A percentile compares a stretch with the other conserved stretches of the same genome.
These are phyloP conservation scores for Acipenser ruthenus DNA, from an alignment of 2,797 vertebrate genomes.

Conservation along the genomic window DNA sequence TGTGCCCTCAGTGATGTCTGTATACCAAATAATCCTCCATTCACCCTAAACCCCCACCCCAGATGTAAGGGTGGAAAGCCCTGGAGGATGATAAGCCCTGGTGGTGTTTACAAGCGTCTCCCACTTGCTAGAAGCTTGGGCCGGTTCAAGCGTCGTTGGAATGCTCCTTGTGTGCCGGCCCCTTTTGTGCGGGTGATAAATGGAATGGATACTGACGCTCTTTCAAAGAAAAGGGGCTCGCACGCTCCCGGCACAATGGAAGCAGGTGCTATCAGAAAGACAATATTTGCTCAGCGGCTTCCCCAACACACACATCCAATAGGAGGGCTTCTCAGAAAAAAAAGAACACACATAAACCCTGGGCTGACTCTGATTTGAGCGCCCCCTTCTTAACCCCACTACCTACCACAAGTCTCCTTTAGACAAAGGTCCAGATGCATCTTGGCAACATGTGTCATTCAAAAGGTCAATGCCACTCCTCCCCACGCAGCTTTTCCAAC, in stretches of 20 bases:
- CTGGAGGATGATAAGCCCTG: slow-evolving; percentile 10
- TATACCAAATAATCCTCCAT: slow-evolving; percentile 17
- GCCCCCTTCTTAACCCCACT: slow-evolving; percentile 13
- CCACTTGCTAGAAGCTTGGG: slow-evolving; percentile 30
- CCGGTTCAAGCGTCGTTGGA: slow-evolving; percentile 38
- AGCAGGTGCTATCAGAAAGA: slow-evolving; percentile 63
- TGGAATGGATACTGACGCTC: slow-evolving; percentile 50
- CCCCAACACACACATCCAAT: slow-evolving; percentile 47
- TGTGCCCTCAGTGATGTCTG: slow-evolving; percentile 9
- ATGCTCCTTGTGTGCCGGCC: slow-evolving; percentile 37
- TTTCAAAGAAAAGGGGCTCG: slow-evolving; percentile 32
- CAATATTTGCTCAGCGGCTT: slow-evolving; percentile 65
- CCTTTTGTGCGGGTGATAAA: slow-evolving; percentile 60
- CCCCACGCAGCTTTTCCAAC: slow-evolving; percentile 10
- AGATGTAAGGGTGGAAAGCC: slow-evolving; percentile 21
- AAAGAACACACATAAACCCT: slow-evolving; percentile 57
- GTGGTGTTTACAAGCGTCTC: slow-evolving; percentile 31
- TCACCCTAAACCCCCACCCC: slow-evolving; percentile 5
- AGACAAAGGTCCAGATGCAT: slow-evolving; percentile 62
- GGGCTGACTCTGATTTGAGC: slow-evolving; percentile 36
- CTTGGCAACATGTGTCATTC: slow-evolving; percentile 52
- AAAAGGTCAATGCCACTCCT: slow-evolving; percentile 51
- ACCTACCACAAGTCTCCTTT: slow-evolving; percentile 23
- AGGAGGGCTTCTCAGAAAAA: slow-evolving; percentile 52
- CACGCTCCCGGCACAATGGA: slow-evolving; percentile 39